These are phyloP conservation scores for Lamprologus tigripictilis DNA, from an alignment of 2,113 vertebrate genomes.

Conservation along the genomic window DNA sequence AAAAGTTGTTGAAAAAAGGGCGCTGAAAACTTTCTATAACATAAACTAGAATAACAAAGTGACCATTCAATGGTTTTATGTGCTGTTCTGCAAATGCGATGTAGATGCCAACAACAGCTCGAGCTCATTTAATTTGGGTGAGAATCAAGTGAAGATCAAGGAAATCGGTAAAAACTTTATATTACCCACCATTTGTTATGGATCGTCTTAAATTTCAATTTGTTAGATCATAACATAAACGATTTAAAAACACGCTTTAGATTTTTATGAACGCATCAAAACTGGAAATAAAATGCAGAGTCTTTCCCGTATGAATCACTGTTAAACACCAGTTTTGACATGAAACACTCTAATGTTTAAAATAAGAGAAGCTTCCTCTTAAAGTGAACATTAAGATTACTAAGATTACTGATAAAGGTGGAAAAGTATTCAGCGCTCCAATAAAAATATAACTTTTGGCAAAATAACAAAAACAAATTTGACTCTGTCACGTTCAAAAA, in stretches of 20 bases:
- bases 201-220: neutral
- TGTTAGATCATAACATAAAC: neutral
- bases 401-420: neutral
- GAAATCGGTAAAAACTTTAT: neutral
- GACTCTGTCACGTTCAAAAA: neutral
- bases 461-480: neutral
- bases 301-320: neutral
- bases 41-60: neutral
- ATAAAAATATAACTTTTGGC: neutral
- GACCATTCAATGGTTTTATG: neutral
- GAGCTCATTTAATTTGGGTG: neutral
- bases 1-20: neutral
- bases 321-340: neutral
- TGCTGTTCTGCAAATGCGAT: neutral
- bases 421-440: neutral
- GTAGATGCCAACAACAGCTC: neutral
- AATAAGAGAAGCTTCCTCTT: neutral
- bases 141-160: neutral
- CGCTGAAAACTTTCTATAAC: neutral
- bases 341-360: neutral
- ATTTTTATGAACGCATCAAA: neutral
- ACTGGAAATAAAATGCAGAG: fast-evolving
- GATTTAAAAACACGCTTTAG: neutral
- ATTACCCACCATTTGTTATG: neutral
- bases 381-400: neutral